phyloP scores from a whole-genome alignment of 2,797 vertebrate genomes.

The Sebastes hopkinsi region DNA sequence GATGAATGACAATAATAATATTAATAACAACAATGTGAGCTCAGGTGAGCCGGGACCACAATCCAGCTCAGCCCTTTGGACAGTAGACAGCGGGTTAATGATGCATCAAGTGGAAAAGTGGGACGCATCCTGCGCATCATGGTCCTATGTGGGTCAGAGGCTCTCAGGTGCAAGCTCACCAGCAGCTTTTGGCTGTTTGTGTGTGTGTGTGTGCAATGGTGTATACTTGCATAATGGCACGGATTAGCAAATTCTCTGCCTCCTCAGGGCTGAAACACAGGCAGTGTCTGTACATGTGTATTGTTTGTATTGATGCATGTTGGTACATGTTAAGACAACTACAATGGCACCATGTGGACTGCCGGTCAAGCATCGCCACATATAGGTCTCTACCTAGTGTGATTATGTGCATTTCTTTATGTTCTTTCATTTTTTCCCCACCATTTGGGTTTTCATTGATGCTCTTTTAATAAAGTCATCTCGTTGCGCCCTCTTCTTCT shows the following conservation, averaged over 20 bases:
- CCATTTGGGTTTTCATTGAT: not conserved
- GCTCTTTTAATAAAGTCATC: not conserved
- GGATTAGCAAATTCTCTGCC: not conserved
- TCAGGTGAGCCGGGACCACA: constrained; percentile 33
- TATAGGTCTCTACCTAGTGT: not conserved
- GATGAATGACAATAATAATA: not conserved
- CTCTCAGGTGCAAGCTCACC: constrained; percentile 45
- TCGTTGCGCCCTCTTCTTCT: not conserved
- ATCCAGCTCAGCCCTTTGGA: constrained; percentile 4
- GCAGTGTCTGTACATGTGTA: not conserved
- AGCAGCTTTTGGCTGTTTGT: constrained; percentile 17
- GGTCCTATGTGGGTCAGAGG: constrained; percentile 61
- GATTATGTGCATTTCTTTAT: not conserved
- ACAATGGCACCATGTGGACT: not conserved
- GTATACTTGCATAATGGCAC: not conserved
- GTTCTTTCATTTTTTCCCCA: not conserved
- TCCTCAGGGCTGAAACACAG: no score
- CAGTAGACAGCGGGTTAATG: constrained; percentile 39
- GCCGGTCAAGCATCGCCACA: not conserved
- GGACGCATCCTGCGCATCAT: constrained; percentile 31
- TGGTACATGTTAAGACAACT: not conserved
- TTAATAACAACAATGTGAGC: not conserved
- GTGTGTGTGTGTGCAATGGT: not conserved
- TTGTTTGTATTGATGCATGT: not conserved
- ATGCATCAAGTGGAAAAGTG: constrained; percentile 54